phyloP scores from a whole-genome alignment of 2,888 invertebrate species.

The Stenoptilia bipunctidactyla region DNA sequence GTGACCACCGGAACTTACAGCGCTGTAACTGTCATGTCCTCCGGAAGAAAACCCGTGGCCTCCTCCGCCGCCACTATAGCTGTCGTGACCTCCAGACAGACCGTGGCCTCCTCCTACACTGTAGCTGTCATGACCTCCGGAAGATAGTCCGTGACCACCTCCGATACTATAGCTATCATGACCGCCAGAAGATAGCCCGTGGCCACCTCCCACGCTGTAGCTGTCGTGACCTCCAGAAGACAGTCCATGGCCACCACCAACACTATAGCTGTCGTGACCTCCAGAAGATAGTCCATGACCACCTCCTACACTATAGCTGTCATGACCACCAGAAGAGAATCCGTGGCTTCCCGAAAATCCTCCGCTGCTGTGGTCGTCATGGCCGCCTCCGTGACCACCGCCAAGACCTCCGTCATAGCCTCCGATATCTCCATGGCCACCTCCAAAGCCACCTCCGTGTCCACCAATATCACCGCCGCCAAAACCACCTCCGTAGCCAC shows the following conservation, averaged over 20 bases:
- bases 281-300: slow-evolving; percentile 14
- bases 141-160: slow-evolving; percentile 11
- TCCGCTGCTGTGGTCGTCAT: slow-evolving; percentile 20
- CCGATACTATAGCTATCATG: slow-evolving; percentile 15
- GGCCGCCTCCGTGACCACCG: slow-evolving; percentile 18
- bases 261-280: slow-evolving; percentile 17
- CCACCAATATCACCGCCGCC: slow-evolving; percentile 15
- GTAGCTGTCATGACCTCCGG: slow-evolving; percentile 19
- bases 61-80: slow-evolving; percentile 18
- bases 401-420: slow-evolving; percentile 19
- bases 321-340: slow-evolving; percentile 16
- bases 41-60: slow-evolving; percentile 21
- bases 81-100: slow-evolving; percentile 17
- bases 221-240: slow-evolving; percentile 17
- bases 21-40: slow-evolving; percentile 16
- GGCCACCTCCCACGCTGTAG: slow-evolving; percentile 15
- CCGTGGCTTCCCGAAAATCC: slow-evolving; percentile 18
- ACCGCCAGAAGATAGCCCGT: slow-evolving; percentile 20
- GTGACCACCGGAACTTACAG: slow-evolving; percentile 24
- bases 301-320: slow-evolving; percentile 15
- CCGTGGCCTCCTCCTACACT: slow-evolving; percentile 20
- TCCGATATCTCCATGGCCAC: slow-evolving; percentile 15
- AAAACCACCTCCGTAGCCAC: slow-evolving; percentile 17
- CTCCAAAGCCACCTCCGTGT: slow-evolving; percentile 20
- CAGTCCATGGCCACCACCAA: slow-evolving; percentile 26